Percentiles rank a stretch among this genome's conserved stretches.
Conservation (phyloP, 1,140 invertebrate genomes). For the Diprion similis region DNA sequence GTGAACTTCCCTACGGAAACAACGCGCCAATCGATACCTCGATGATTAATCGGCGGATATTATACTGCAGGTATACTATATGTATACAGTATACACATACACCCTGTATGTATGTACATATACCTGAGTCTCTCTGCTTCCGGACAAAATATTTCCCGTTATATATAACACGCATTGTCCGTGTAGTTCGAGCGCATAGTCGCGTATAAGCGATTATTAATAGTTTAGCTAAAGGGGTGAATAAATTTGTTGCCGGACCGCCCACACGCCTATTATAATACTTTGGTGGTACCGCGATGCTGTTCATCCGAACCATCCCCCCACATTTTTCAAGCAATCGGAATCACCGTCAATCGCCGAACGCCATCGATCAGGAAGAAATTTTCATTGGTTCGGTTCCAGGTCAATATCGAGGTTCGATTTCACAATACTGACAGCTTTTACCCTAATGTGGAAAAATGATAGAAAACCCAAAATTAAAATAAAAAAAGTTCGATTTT, state of each 20-base stretch:
- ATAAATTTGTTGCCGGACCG: constrained; percentile 11
- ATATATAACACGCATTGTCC: not conserved
- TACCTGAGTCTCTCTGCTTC: not conserved
- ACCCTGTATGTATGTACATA: too few species aligned
- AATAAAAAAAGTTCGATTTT: too few species aligned
- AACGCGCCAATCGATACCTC: not conserved
- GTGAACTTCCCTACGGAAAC: not conserved
- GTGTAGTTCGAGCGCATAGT: not conserved
- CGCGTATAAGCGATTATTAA: constrained; percentile 40
- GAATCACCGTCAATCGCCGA: too few species aligned
- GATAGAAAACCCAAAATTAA: too few species aligned
- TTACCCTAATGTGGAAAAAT: too few species aligned
- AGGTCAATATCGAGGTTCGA: too few species aligned
- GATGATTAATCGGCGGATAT: not conserved
- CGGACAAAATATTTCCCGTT: constrained; percentile 2
- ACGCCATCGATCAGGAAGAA: too few species aligned
- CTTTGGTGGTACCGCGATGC: constrained; percentile 15
- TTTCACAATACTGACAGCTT: too few species aligned
- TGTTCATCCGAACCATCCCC: constrained; percentile 19
- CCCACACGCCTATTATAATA: not conserved
- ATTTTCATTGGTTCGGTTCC: too few species aligned
- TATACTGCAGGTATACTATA: too few species aligned
- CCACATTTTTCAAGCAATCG: too few species aligned
- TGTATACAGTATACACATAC: too few species aligned
- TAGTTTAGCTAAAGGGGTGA: constrained; percentile 41